phyloP scores from a whole-genome alignment of 1,140 invertebrate species.

The Samia ricini region DNA sequence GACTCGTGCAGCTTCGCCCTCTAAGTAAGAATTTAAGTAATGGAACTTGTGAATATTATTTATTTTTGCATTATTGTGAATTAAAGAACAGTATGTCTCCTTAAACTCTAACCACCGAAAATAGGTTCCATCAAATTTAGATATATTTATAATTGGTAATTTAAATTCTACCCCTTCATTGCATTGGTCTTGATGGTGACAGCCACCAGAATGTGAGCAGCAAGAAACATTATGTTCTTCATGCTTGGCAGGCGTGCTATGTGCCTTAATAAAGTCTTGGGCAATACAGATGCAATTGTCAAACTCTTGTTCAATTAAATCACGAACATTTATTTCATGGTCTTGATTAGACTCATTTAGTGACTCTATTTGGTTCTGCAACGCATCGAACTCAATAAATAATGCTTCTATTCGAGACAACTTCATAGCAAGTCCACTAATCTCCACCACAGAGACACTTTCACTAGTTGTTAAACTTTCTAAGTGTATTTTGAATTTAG shows the following conservation, averaged over 20 bases:
- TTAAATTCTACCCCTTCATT: conserved; percentile 17
- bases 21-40: conserved; percentile 35
- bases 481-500: conserved; percentile 22
- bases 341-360: conserved; percentile 19
- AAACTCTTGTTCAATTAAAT: conserved; percentile 28
- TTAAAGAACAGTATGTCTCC: conserved; percentile 39
- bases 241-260: neutral
- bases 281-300: conserved; percentile 18
- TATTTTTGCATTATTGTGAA: conserved; percentile 36
- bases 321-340: conserved; percentile 22
- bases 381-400: conserved; percentile 23
- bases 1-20: conserved; percentile 23
- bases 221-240: neutral
- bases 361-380: conserved; percentile 36
- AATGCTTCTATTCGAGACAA: conserved; percentile 12
- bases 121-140: conserved; percentile 40
- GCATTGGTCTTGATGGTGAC: conserved; percentile 1
- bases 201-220: neutral
- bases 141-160: conserved; percentile 40
- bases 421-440: conserved; percentile 15
- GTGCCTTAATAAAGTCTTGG: conserved; percentile 14
- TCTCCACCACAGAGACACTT: conserved; percentile 9
- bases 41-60: conserved; percentile 42
- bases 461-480: conserved; percentile 1
- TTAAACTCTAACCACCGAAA: conserved; percentile 48